phyloP scores from a whole-genome alignment of 2,888 invertebrate species.

The Dolomedes plantarius region DNA sequence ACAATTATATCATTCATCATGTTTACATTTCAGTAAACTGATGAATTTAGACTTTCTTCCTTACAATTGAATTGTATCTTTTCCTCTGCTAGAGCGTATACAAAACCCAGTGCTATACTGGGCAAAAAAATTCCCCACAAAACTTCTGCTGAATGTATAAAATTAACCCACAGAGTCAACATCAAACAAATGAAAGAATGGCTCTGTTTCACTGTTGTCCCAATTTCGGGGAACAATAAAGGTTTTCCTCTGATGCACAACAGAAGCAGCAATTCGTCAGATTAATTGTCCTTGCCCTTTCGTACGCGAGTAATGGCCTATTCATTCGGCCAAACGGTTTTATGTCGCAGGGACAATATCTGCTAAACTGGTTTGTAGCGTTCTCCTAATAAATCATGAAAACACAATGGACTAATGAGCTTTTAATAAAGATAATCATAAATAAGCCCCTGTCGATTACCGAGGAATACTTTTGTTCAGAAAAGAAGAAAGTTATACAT shows the following conservation, averaged over 20 bases:
- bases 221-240: slow-evolving; percentile 45
- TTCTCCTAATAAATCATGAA: neutral
- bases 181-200: no score
- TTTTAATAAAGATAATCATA: neutral
- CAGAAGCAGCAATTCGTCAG: slow-evolving; percentile 42
- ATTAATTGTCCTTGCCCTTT: slow-evolving; percentile 57
- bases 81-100: no score
- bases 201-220: neutral
- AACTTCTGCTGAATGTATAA: no score
- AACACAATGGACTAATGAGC: neutral
- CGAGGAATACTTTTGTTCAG: neutral
- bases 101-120: no score
- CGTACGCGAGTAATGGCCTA: slow-evolving; percentile 46
- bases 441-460: neutral
- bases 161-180: no score
- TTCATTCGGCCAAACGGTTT: slow-evolving; percentile 11
- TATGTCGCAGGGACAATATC: neutral
- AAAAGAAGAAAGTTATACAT: no score
- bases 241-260: slow-evolving; percentile 43
- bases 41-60: no score
- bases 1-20: no score
- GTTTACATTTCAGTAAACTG: no score
- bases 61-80: no score
- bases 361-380: slow-evolving; percentile 1
- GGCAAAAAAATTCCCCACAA: no score